Base-by-base conservation (phyloP, 30 jellyfish, hydroid and myxozoan genomes). In the Aurelia sp. region DNA sequence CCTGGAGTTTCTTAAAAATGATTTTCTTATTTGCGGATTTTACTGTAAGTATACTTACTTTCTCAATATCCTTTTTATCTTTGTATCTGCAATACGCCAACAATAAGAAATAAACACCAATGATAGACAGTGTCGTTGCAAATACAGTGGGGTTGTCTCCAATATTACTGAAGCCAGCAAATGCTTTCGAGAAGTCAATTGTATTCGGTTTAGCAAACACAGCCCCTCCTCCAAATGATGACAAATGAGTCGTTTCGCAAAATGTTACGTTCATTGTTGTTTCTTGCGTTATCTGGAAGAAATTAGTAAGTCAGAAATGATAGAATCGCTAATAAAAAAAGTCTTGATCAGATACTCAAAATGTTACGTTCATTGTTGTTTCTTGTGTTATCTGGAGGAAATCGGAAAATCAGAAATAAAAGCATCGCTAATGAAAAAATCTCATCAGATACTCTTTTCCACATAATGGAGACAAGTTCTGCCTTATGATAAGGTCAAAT, bases 151-250 rank as follows among this genome's bases (percentile, higher is more conserved):
- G 98, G 65, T 92, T 92, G 3, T 86, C 97, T 15, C 95, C 98
- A 53, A 92, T 81, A 70, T 87, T 92, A 50, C 88, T 69, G 79
- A 90, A 90, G 40, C 96, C 96, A 30, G 98, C 95, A 37, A 92
- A 83, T 16, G 98, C 96, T 40, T 79, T 81, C 66, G 90, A 23
- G 73, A 92, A 88, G 80, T 92, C 97, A 40, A 92, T 92, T 10
- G 98, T 91, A 47, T 92, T 88, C 31, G 95, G 95, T 52, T 82
- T 62, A 0, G 97, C 96, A 76, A 92, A 87, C 64, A 94, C 96
- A 19, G 97, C 93, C 0, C 98, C 98, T 6, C 98, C 98, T 48
- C 93, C 98, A 77, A 92, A 92, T 31, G 95, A 95, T n/a, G 98
- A 87, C 71, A 92, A 74, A 67, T 92, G 98, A 35, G 88, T 78